Evolutionary conservation across 2,113 vertebrate species (phyloP), one percentile per base, ranked within the genome.

Genomic region (Scatophagus argus): DNA sequence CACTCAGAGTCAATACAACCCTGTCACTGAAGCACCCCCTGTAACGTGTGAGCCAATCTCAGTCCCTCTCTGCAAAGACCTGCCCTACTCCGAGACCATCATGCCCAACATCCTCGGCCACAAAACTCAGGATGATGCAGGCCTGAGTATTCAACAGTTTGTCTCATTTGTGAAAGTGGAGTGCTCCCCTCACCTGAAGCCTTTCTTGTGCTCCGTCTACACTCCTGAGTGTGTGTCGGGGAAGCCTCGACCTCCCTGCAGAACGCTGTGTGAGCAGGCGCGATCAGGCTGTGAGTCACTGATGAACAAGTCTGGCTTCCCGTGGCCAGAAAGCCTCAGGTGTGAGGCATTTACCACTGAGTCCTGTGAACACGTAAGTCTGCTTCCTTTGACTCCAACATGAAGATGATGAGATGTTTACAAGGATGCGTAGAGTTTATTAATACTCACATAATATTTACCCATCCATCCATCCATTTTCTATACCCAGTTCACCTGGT

Each of bases 141-240:
- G 83, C 0, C 38, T 93, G 82, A 92, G 93, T 19, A 77, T 96
- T 2, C 85, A 94, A 19, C 85, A 87, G 77, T 96, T 95, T 75
- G 70, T 84, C 64, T 92, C 95, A 0, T 62, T 97, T 47, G 88
- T 97, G 1, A 93, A 95, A 49, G 91, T 95, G 21, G 91, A 91
- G 7, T 97, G 97, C 86, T 97, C 96, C 0, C 44, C 93, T 5
- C 94, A 97, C 16, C 92, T 98, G 56, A 95, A 96, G 88, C 93
- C 95, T 3, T 97, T 98, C 82, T 67, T 98, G 27, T 98, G 97
- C 87, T 97, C 96, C 47, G 93, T 96, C 92, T 96, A 96, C 3
- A 93, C 93, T 0, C 97, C 97, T 0, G 94, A 97, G 55, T 98
- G 97, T 86, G 95, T 95, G 84, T 76, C 94, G 36, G 97, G 97